Conservation (phyloP, 2,888 invertebrate species). For the Eupithecia dodoneata region DNA sequence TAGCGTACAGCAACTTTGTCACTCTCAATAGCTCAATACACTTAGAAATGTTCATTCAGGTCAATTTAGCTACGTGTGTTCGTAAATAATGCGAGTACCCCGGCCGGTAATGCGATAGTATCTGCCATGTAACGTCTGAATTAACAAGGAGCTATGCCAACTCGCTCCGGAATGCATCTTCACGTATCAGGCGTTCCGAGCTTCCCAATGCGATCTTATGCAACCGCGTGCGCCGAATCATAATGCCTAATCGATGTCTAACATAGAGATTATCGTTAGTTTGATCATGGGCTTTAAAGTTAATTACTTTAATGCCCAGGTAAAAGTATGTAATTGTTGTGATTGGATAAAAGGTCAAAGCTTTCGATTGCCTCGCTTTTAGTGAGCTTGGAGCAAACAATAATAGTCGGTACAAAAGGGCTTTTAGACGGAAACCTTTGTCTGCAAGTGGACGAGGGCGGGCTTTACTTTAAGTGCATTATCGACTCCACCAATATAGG, state of each 20-base stretch:
- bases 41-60: slow-evolving; percentile 28
- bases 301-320: not conserved
- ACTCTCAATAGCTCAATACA: slow-evolving; percentile 20
- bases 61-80: slow-evolving; percentile 29
- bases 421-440: slow-evolving; percentile 74
- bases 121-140: slow-evolving; percentile 38
- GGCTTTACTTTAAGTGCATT: slow-evolving; percentile 61
- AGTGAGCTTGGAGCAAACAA: slow-evolving; percentile 68
- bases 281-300: not conserved
- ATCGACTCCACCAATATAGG: slow-evolving; percentile 48
- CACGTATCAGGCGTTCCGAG: slow-evolving; percentile 38
- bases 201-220: slow-evolving; percentile 40
- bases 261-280: slow-evolving; percentile 8
- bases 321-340: slow-evolving; percentile 17
- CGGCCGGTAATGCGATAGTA: slow-evolving; percentile 33
- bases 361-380: slow-evolving; percentile 69
- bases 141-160: slow-evolving; percentile 42
- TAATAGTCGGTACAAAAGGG: slow-evolving; percentile 68
- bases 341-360: slow-evolving; percentile 48
- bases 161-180: slow-evolving; percentile 42
- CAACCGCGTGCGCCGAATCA: slow-evolving; percentile 39
- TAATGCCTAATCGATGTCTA: slow-evolving; percentile 28
- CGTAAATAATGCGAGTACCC: slow-evolving; percentile 30
- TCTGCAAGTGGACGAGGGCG: slow-evolving; percentile 53
- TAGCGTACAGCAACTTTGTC: slow-evolving; percentile 21